Evolutionary conservation across 2,113 vertebrate genomes (phyloP), one percentile per base, ranked within the genome.

Genomic region (Rhynchomys soricoides): DNA sequence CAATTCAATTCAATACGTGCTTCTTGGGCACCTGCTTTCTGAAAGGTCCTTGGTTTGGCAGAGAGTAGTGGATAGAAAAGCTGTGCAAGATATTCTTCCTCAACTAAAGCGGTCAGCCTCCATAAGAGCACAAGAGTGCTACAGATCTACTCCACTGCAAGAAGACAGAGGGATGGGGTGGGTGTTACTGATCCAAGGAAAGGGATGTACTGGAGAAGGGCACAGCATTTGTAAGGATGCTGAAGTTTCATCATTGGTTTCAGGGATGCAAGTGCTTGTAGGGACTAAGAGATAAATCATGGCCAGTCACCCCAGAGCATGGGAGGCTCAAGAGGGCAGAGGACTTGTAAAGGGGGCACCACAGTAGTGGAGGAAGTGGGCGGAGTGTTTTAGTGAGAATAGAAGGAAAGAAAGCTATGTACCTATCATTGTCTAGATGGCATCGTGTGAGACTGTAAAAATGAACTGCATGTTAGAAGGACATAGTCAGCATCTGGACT

Each of bases 21-120:
- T 95, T 90, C 83, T 37, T 4, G 15, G 95, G 93, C 74, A 96
- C 70, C 87, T 95, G 97, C 64, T 87, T 59, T 29, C 43, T 22
- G 34, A 85, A 95, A 57, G 29, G 68, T 64, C 62, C 55, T 81
- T 57, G 52, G 62, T 82, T 90, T 96, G 91, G 88, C 71, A 93
- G 40, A 81, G 57, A 34, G 26, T 17, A 75, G 64, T 77, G 29
- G 59, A n/a, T 55, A 77, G 7, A 94, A 91, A 93, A 95, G 22
- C 48, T 48, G 55, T 92, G 66, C 13, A 73, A 55, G 40, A 48
- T 40, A 50, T 0, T 1, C 26, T 29, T 86, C 43, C 37, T 81
- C 48, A 85, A 70, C 70, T 70, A 57, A 86, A 93, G 70, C 74
- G 0, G 66, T 85, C 13, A 64, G 52, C 22, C 75, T 66, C 26